These are phyloP conservation scores for Aphelocoma coerulescens DNA, from an alignment of 2,113 vertebrate genomes.

Conservation along the genomic window DNA sequence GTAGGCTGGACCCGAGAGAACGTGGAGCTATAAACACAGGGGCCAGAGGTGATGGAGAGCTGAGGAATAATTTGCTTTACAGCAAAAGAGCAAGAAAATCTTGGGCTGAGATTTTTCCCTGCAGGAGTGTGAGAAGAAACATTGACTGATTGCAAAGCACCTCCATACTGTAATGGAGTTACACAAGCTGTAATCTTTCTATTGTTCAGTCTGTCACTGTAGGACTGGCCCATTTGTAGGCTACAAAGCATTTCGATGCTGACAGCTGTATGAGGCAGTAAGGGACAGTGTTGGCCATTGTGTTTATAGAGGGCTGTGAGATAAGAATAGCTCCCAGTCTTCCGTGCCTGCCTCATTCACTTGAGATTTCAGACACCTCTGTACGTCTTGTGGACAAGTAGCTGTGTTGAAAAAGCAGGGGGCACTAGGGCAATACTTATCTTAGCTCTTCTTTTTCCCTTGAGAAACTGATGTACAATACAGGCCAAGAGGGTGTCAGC, in stretches of 20 bases:
- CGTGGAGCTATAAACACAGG: not conserved
- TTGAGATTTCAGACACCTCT: not conserved
- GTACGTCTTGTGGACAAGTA: not conserved
- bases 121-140: not conserved
- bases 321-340: conserved; percentile 10
- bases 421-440: not conserved
- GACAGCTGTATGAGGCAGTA: not conserved
- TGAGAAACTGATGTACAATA: conserved; percentile 1
- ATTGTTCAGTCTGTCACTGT: not conserved
- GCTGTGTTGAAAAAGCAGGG: not conserved
- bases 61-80: not conserved
- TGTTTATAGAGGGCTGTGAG: not conserved
- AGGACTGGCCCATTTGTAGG: not conserved
- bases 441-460: conserved; percentile 28
- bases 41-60: not conserved
- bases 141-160: not conserved
- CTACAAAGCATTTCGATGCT: conserved; percentile 3
- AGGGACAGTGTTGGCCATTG: not conserved
- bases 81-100: not conserved
- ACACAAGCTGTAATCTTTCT: not conserved
- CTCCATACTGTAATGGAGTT: not conserved
- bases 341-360: not conserved
- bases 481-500: not conserved
- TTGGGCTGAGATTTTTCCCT: not conserved
- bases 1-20: not conserved